Percentiles rank a stretch among this genome's conserved stretches.
Conservation (phyloP, 2,113 vertebrate genomes). For the Scartelaos histophorus region DNA sequence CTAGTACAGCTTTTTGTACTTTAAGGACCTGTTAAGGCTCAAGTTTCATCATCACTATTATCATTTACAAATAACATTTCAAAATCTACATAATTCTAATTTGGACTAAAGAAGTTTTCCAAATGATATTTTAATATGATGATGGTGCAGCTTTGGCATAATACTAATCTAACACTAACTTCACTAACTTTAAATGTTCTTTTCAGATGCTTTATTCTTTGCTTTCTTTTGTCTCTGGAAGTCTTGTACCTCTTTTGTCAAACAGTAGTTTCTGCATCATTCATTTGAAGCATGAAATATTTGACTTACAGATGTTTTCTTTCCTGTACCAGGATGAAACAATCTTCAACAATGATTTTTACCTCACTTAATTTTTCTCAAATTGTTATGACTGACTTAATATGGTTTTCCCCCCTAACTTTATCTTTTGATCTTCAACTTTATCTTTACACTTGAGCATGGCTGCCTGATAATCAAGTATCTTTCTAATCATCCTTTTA, state of each 20-base stretch:
- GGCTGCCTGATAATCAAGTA: conserved; percentile 15
- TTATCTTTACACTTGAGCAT: conserved; percentile 54
- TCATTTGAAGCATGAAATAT: conserved; percentile 61
- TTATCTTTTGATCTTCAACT: too few species aligned
- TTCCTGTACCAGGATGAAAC: conserved; percentile 38
- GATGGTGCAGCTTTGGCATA: conserved; percentile 54
- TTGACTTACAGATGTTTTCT: conserved; percentile 46
- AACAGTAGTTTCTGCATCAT: conserved; percentile 55
- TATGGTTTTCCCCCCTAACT: not conserved
- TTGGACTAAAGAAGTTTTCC: not conserved
- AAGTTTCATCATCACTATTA: conserved; percentile 47
- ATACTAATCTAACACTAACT: conserved; percentile 27
- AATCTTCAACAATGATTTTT: conserved; percentile 22
- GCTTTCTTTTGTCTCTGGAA: conserved; percentile 33
- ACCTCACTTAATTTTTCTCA: not conserved
- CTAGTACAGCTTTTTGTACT: not conserved
- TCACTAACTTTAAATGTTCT: conserved; percentile 16
- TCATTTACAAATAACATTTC: not conserved
- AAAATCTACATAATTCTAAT: not conserved
- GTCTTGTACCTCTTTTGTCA: conserved; percentile 48
- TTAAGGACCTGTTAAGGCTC: conserved; percentile 25
- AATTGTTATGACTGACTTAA: not conserved
- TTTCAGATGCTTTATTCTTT: conserved; percentile 16
- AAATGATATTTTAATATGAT: conserved; percentile 33
- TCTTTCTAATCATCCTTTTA: conserved; percentile 17